Evolutionary conservation across 2,113 vertebrate species (phyloP), one percentile per base, ranked within the genome.

Genomic region (Misgurnus mizolepis): DNA sequence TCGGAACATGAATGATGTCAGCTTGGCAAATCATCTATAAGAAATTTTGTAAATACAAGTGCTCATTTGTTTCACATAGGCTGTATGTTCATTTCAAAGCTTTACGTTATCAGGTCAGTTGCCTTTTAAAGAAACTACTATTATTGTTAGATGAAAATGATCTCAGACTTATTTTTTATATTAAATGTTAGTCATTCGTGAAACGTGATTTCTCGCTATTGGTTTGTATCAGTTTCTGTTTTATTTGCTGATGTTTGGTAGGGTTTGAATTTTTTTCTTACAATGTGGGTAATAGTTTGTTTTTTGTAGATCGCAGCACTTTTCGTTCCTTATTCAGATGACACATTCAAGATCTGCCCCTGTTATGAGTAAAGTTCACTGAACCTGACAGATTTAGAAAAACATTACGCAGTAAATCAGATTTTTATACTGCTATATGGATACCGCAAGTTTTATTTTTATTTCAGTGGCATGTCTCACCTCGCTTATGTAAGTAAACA

Each of bases 291-390:
- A 11, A 11, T 55, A 8, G 7, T 58, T 53, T 40, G 9, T 14
- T 74, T 34, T n/a, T 12, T 7, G 41, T 64, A 14, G 47, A 11
- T 49, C 41, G 47, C 43, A 75, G 58, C 58, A 75, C 58, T 62
- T 64, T 75, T n/a, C 39, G 73, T 75, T 75, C 73, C 60, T 64
- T 64, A 47, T 49, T 75, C 43, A 50, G 22, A 45, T 69, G n/a
- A 58, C 1, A 11, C 47, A 61, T 22, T 47, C 15, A 61, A 27
- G 40, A 27, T 22, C 41, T 49, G 7, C 7, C 11, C 15, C 3
- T 56, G 50, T 41, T 39, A 56, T 40, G 50, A 15, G 6, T 39
- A 3, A 72, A 41, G 9, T 64, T 75, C 11, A 64, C 12, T 47
- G 3, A 14, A 22, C 5, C n/a, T 43, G 50, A 58, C 41, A n/a